phyloP scores from a whole-genome alignment of 2,113 vertebrate genomes.

The Neotragus pygmaeus region DNA sequence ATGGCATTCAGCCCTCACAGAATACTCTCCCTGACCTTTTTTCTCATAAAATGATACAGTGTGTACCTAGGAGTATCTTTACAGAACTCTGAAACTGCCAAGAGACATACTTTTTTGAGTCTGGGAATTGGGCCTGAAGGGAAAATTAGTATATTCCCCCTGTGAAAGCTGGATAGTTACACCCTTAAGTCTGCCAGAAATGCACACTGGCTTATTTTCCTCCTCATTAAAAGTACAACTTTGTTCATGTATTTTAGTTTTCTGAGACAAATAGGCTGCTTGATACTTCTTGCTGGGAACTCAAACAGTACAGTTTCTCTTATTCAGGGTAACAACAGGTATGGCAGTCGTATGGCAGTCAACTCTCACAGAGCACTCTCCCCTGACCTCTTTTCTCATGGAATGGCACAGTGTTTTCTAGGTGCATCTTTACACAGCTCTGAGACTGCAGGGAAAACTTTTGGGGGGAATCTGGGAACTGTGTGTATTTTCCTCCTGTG shows the following conservation, averaged over 20 bases:
- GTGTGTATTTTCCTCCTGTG: not conserved
- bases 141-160: not conserved
- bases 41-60: not conserved
- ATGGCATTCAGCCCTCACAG: not conserved
- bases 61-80: not conserved
- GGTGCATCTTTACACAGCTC: not conserved
- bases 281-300: not conserved
- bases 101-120: not conserved
- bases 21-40: not conserved
- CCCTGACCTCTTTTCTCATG: not conserved
- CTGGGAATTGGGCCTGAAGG: not conserved
- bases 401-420: not conserved
- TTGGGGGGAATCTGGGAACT: not conserved
- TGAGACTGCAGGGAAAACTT: not conserved
- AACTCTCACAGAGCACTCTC: not conserved
- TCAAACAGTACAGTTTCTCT: not conserved
- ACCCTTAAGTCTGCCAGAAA: not conserved
- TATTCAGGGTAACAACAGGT: not conserved
- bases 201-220: not conserved
- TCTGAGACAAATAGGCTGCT: not conserved
- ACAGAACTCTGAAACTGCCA: not conserved
- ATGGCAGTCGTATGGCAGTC: not conserved
- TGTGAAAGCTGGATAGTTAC: not conserved
- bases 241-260: not conserved
- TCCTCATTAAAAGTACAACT: not conserved